Conservation (phyloP, 2,113 vertebrate species). For the Micromys minutus region DNA sequence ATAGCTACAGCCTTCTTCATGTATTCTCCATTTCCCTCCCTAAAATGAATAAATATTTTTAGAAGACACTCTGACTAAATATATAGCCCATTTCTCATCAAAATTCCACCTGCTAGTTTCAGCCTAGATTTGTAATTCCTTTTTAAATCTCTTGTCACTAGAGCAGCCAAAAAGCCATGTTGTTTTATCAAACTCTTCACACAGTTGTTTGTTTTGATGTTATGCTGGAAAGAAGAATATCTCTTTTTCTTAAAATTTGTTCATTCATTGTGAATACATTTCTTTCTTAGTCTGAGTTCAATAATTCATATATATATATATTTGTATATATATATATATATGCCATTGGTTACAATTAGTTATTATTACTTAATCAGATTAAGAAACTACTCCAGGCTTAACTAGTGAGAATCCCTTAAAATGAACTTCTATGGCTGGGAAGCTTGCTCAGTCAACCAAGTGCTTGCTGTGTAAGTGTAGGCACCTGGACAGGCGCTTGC, state of each 20-base stretch:
- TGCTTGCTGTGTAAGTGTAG: no score
- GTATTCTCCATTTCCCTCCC: neutral
- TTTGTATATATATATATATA: neutral
- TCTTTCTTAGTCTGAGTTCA: neutral
- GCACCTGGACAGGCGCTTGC: no score
- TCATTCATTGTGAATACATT: neutral
- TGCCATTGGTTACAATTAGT: neutral
- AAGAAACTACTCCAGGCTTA: neutral
- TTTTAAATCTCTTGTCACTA: slow-evolving; percentile 2
- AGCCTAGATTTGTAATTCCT: slow-evolving; percentile 23
- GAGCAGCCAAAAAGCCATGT: slow-evolving; percentile 4
- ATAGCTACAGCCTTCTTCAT: slow-evolving; percentile 15
- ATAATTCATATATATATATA: neutral
- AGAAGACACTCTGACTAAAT: slow-evolving; percentile 20
- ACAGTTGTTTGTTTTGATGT: neutral
- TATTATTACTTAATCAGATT: slow-evolving; percentile 28
- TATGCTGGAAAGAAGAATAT: neutral
- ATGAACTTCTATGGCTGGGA: neutral
- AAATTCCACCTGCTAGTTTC: slow-evolving; percentile 9
- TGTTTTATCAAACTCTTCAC: slow-evolving; percentile 22
- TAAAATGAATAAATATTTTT: slow-evolving; percentile 44
- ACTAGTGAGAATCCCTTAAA: neutral
- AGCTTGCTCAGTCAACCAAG: neutral
- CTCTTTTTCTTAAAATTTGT: neutral
- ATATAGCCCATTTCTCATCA: slow-evolving; percentile 22